Percentiles rank a stretch among this genome's conserved stretches.
phyloP scores from a whole-genome alignment of 2,797 vertebrate species.

The Esox lucius region DNA sequence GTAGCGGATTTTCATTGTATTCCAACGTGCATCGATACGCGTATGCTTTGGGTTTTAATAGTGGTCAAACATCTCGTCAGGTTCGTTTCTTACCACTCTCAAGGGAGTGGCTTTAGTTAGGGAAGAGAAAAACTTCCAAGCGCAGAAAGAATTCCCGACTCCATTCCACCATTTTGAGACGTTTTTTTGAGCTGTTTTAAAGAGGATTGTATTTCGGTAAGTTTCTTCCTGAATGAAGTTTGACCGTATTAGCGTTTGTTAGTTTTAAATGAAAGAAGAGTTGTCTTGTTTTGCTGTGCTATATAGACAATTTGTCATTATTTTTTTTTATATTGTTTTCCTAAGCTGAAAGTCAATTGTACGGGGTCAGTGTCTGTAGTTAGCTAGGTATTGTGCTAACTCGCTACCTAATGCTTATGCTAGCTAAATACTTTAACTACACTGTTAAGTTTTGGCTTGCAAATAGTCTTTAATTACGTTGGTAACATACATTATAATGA shows the following conservation, averaged over 20 bases:
- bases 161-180: conserved; percentile 81
- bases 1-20: background rate
- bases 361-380: background rate
- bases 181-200: conserved; percentile 58
- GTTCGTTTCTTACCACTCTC: background rate
- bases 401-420: too few relatives aligned
- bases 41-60: background rate
- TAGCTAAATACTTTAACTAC: too few relatives aligned
- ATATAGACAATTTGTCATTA: background rate
- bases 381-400: too few relatives aligned
- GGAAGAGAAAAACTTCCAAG: conserved; percentile 63
- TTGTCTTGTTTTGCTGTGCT: background rate
- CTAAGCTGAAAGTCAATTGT: background rate
- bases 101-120: conserved; percentile 14
- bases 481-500: too few relatives aligned
- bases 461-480: too few relatives aligned
- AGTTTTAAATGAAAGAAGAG: background rate
- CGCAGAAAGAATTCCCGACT: conserved; percentile 47
- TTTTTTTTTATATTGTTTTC: background rate
- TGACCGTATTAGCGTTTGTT: background rate
- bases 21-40: background rate
- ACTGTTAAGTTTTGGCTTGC: too few relatives aligned
- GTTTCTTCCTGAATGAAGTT: conserved; percentile 25
- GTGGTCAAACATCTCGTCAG: background rate
- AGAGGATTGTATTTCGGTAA: conserved; percentile 57